Percentiles rank a stretch among this genome's conserved stretches.
phyloP scores from a whole-genome alignment of 2,113 vertebrate species.

The Scytalopus superciliaris region DNA sequence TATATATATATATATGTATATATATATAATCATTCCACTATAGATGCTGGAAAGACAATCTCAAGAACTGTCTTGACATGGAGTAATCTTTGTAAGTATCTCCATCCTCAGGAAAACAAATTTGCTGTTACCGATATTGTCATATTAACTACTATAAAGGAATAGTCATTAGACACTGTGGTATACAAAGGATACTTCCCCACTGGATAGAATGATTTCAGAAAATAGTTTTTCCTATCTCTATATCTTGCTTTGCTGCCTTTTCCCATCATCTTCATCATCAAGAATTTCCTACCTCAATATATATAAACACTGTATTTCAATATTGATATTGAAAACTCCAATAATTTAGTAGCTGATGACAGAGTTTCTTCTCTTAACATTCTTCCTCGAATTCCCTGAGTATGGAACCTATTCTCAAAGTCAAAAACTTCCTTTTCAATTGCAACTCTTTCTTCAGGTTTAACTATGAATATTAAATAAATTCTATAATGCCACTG shows the following conservation, averaged over 20 bases:
- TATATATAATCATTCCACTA: neutral
- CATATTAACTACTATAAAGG: neutral
- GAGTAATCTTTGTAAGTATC: neutral
- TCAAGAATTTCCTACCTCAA: neutral
- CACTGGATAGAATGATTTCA: neutral
- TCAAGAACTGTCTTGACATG: neutral
- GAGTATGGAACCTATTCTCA: neutral
- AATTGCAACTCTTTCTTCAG: neutral
- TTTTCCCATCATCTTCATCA: neutral
- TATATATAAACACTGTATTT: neutral
- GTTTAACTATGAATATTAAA: neutral
- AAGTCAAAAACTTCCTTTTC: neutral
- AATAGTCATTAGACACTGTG: neutral
- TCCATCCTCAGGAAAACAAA: neutral
- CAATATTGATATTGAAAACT: neutral
- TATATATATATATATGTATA: neutral
- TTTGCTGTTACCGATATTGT: neutral
- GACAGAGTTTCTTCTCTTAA: neutral
- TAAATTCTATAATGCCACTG: neutral
- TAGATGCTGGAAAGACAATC: neutral
- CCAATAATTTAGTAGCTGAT: neutral
- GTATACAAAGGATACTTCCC: neutral
- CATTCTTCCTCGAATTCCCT: neutral
- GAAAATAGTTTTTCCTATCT: neutral
- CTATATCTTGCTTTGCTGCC: neutral